Percentiles rank a stretch among this genome's conserved stretches.
Conservation (phyloP, 2,113 vertebrate genomes). For the Dissostichus mawsoni region DNA sequence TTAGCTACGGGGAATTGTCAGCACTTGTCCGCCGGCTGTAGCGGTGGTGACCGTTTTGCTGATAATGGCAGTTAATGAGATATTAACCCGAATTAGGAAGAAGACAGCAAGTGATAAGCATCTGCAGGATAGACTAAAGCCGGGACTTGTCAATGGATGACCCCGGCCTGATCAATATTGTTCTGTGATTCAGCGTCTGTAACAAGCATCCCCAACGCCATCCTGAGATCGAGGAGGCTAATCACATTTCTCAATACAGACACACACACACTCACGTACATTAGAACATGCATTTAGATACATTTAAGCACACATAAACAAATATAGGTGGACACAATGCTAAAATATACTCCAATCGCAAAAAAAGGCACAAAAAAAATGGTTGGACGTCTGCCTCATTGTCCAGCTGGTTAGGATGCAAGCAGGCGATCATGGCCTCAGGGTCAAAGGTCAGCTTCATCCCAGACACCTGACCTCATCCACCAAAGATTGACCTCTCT, state of each 20-base stretch:
- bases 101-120: slow-evolving; percentile 51
- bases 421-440: slow-evolving; percentile 62
- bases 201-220: slow-evolving; percentile 29
- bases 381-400: slow-evolving; percentile 37
- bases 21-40: slow-evolving; percentile 44
- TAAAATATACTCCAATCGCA: not conserved
- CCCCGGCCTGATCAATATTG: slow-evolving; percentile 63
- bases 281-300: slow-evolving; percentile 9
- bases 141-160: slow-evolving; percentile 29
- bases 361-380: slow-evolving; percentile 8
- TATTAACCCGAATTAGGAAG: slow-evolving; percentile 69
- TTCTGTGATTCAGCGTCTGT: slow-evolving; percentile 32
- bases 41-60: slow-evolving; percentile 52
- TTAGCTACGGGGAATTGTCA: slow-evolving; percentile 43
- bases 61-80: slow-evolving; percentile 76
- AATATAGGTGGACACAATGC: not conserved
- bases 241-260: slow-evolving; percentile 35
- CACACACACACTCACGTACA: not conserved
- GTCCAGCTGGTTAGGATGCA: slow-evolving; percentile 81
- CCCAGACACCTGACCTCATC: slow-evolving; percentile 84
- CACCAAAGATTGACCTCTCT: slow-evolving; percentile 68
- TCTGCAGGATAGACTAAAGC: slow-evolving; percentile 30
- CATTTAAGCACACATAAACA: not conserved
- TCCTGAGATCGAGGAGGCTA: slow-evolving; percentile 23
- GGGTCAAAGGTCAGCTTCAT: slow-evolving; percentile 82